Evolutionary conservation across 1,140 invertebrate genomes (phyloP), one percentile per base, ranked within the genome.

Genomic region (Chironomus striatipennis): DNA sequence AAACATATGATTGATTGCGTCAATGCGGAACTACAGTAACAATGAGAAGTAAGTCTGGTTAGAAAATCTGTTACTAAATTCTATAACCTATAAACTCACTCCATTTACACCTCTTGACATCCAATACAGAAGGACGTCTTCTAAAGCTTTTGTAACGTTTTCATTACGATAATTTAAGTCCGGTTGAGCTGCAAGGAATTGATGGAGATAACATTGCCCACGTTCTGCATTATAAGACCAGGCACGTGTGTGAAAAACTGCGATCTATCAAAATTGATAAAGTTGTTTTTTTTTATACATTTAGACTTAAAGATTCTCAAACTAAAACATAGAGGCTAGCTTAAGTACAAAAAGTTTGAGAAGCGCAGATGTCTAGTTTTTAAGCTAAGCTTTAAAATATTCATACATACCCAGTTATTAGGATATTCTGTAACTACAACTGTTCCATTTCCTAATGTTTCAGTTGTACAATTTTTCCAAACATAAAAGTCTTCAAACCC

Each of bases 401-500:
- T 34, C 5, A 34, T 34, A 34, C 24, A 34, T 34, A 34, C 24
- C 24, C 77, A 76, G 18, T 81, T 77, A 7, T 75, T 75, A 12
- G 76, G 77, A 76, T 78, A 80, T 43, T 77, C 73, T 34, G 78
- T 81, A 42, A 82, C 84, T 73, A 88, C 81, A 18, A 78, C 81
- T 76, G 85, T 34, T 34, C 24, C 24, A 34, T 34, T 34, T 34
- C 5, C 2, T 34, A 34, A n/a, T n/a, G n/a, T 34, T 34, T 34
- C 81, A 9, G 82, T 74, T 74, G 85, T 83, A 0, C 87, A 87
- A 79, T 89, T 86, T 65, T 84, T 81, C 92, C 93, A 95, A 24
- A 94, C 80, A 77, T 93, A 91, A 79, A 86, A 93, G 79, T 94
- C 87, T 21, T 83, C 83, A 74, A 90, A 94, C 0, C 83, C 83